A percentile compares a stretch with the other conserved stretches of the same genome.
Evolutionary conservation across 2,888 invertebrate species (phyloP).

Genomic region (Nipponacmea schrenckii): DNA sequence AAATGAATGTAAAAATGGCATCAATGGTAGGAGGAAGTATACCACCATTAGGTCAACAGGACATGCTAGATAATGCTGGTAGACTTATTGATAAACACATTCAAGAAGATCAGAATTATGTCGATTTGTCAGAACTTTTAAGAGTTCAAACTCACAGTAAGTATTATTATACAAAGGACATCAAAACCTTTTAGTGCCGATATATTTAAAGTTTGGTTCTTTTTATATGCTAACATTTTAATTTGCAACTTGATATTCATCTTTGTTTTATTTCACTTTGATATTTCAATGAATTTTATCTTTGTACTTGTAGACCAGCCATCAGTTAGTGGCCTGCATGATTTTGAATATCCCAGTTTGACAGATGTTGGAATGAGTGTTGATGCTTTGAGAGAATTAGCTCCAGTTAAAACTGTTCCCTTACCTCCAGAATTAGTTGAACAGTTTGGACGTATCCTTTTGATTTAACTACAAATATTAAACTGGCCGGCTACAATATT

Average conservation of each 20-base stretch:
- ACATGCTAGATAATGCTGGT: slow-evolving; percentile 50
- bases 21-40: slow-evolving; percentile 40
- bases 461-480: not conserved
- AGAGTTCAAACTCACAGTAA: slow-evolving; percentile 56
- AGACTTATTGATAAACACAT: slow-evolving; percentile 54
- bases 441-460: slow-evolving; percentile 86
- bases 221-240: not conserved
- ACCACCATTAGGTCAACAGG: slow-evolving; percentile 46
- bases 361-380: slow-evolving; percentile 78
- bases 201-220: not conserved
- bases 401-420: slow-evolving; percentile 84
- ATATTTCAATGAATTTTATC: not conserved
- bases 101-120: slow-evolving; percentile 52
- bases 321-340: slow-evolving; percentile 88
- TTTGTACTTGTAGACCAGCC: slow-evolving; percentile 72
- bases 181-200: not conserved
- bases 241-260: not conserved
- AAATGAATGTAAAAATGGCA: slow-evolving; percentile 29
- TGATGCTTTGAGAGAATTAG: slow-evolving; percentile 78
- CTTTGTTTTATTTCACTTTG: not conserved
- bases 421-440: slow-evolving; percentile 93
- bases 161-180: slow-evolving; percentile 7
- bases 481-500: too few relatives aligned
- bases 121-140: slow-evolving; percentile 53
- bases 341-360: slow-evolving; percentile 87